Evolutionary conservation across 2,888 invertebrate genomes (phyloP).

Genomic region (Unio delphinus): DNA sequence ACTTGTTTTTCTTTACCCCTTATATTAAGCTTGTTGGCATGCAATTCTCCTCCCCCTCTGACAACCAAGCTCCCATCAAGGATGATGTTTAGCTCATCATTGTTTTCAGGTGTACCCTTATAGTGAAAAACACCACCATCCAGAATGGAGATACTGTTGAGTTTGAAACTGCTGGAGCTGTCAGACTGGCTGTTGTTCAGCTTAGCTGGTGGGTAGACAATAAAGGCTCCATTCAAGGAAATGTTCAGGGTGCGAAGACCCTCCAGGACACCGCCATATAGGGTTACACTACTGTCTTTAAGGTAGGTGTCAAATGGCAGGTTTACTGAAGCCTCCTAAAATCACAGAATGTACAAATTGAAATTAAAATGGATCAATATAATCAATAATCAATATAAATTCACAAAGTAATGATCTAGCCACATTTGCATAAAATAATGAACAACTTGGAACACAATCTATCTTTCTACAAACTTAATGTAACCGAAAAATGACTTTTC

Average conservation of each 20-base stretch:
- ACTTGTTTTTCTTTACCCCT: conserved; percentile 23
- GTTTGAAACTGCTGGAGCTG: conserved; percentile 17
- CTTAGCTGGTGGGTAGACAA: conserved; percentile 41
- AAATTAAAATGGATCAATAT: neutral
- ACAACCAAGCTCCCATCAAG: conserved; percentile 44
- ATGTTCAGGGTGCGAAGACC: conserved; percentile 53
- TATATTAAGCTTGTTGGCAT: conserved; percentile 39
- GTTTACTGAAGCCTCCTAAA: conserved; percentile 49
- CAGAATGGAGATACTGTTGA: conserved; percentile 44
- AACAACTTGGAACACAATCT: neutral
- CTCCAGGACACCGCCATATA: conserved; percentile 50
- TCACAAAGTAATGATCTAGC: neutral
- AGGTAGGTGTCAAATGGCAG: conserved; percentile 51
- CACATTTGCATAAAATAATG: neutral
- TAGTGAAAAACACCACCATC: conserved; percentile 52
- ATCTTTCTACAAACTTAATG: no score
- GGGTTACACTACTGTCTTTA: conserved; percentile 38
- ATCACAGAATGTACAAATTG: neutral
- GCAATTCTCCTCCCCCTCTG: conserved; percentile 47
- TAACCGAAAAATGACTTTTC: no score
- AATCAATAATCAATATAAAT: no score
- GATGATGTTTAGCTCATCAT: conserved; percentile 32
- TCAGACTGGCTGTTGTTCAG: conserved; percentile 11
- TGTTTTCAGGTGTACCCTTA: conserved; percentile 34
- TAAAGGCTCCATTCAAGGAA: conserved; percentile 47